Conservation (phyloP, 2,113 vertebrate species). For the Crotalus tigris region DNA sequence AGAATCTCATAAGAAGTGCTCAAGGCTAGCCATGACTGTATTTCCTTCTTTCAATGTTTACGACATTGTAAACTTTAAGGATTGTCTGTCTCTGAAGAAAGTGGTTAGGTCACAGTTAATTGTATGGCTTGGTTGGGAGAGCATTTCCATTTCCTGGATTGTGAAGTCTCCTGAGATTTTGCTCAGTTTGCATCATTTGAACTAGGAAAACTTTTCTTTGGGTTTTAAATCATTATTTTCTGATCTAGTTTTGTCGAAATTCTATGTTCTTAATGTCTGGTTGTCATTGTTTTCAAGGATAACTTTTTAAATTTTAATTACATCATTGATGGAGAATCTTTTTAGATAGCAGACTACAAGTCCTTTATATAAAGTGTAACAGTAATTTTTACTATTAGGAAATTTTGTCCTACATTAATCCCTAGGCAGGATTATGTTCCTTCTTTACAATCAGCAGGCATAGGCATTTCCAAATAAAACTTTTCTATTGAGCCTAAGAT, state of each 20-base stretch:
- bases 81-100: background rate
- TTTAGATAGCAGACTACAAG: background rate
- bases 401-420: background rate
- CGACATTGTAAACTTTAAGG: background rate
- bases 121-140: background rate
- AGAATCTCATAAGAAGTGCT: background rate
- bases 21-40: background rate
- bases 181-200: background rate
- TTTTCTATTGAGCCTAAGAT: background rate
- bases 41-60: background rate
- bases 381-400: background rate
- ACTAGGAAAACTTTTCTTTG: background rate
- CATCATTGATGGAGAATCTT: background rate
- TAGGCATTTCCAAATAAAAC: background rate
- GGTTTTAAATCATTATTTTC: background rate
- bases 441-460: background rate
- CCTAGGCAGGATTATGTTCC: background rate
- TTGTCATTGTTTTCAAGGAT: background rate
- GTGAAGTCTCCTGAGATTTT: background rate
- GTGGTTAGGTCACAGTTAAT: background rate
- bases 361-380: background rate
- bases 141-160: background rate
- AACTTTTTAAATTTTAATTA: background rate
- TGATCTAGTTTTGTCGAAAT: background rate
- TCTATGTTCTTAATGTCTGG: background rate